Evolutionary conservation across 2,113 vertebrate species (phyloP).

Genomic region (Proterorhinus semilunaris): DNA sequence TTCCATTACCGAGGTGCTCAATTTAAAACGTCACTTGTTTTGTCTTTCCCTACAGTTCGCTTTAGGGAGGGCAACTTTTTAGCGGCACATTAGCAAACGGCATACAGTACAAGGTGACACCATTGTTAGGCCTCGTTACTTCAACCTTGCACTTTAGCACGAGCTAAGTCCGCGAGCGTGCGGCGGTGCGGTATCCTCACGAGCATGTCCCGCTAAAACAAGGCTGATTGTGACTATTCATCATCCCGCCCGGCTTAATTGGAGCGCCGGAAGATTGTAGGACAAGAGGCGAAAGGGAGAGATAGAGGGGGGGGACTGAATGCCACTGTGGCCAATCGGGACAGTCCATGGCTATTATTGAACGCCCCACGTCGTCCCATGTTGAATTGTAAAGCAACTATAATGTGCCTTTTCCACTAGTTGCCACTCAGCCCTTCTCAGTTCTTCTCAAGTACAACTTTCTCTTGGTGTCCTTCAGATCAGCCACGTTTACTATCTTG

Average conservation of each 20-base stretch:
- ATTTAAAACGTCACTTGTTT: conserved; percentile 77
- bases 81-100: conserved; percentile 51
- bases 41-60: conserved; percentile 66
- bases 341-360: conserved; percentile 25
- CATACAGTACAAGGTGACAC: conserved; percentile 73
- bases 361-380: not conserved
- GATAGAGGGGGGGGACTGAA: conserved; percentile 39
- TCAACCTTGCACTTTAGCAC: conserved; percentile 70
- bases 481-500: no score
- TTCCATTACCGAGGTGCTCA: conserved; percentile 76
- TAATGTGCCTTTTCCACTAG: no score
- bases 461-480: no score
- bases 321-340: not conserved
- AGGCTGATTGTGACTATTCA: conserved; percentile 76
- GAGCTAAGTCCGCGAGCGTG: conserved; percentile 33
- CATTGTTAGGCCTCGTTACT: conserved; percentile 50
- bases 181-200: conserved; percentile 69
- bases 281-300: conserved; percentile 9
- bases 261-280: conserved; percentile 56
- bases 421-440: no score
- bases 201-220: conserved; percentile 72
- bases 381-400: no score
- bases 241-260: conserved; percentile 66
- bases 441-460: no score
- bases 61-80: conserved; percentile 46